Percentiles rank a stretch among this genome's conserved stretches.
These are phyloP conservation scores for Halcyon badia DNA, from an alignment of 2,797 vertebrate genomes.

Conservation along the genomic window DNA sequence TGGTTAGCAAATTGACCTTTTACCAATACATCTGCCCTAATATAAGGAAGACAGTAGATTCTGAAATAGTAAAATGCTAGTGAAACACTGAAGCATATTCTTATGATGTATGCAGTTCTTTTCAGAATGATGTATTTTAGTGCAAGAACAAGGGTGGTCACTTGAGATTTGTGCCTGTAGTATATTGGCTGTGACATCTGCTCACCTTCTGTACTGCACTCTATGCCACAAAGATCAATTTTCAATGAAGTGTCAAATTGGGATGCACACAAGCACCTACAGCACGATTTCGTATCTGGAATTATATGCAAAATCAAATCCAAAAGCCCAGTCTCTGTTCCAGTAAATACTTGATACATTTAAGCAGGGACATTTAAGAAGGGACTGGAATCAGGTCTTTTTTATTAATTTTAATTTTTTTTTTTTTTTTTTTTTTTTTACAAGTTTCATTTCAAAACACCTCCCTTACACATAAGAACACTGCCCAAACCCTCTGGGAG, in stretches of 20 bases:
- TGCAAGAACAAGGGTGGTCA: not conserved
- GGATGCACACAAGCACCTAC: not conserved
- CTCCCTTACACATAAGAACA: not conserved
- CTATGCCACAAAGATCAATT: not conserved
- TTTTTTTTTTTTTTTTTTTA: not conserved
- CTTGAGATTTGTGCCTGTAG: not conserved
- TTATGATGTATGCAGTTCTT: not conserved
- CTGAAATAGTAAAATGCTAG: not conserved
- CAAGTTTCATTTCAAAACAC: not conserved
- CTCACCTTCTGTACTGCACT: not conserved
- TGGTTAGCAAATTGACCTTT: not conserved
- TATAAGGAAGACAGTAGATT: not conserved
- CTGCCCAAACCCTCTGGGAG: not conserved
- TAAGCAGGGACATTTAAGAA: not conserved
- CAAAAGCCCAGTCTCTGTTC: constrained; percentile 1
- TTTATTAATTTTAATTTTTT: not conserved
- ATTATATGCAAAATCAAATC: not conserved
- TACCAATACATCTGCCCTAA: not conserved
- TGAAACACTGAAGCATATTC: not conserved
- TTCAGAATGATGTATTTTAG: not conserved
- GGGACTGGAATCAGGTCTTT: not conserved
- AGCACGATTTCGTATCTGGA: not conserved
- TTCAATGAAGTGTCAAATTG: not conserved
- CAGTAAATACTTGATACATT: not conserved
- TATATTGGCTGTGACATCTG: not conserved